These are phyloP conservation scores for Oostethus manadensis DNA, from an alignment of 2,113 vertebrate species.

Conservation along the genomic window DNA sequence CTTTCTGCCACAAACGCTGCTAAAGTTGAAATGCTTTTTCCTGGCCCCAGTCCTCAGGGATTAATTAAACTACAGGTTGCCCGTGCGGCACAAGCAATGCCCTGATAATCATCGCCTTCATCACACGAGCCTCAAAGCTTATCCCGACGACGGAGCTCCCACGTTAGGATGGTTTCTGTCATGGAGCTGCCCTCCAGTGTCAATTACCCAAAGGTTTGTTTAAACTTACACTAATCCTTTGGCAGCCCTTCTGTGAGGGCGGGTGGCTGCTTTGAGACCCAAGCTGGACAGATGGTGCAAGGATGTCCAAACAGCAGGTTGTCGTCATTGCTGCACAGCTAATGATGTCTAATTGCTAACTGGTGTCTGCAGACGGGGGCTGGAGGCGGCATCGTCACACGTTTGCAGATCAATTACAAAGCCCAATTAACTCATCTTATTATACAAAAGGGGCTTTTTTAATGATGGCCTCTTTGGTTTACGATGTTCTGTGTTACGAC, in stretches of 20 bases:
- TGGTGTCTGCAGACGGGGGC: slow-evolving; percentile 31
- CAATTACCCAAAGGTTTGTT: slow-evolving; percentile 44
- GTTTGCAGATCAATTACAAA: slow-evolving; percentile 27
- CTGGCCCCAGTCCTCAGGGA: no score
- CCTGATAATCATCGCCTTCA: no score
- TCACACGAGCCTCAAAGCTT: no score
- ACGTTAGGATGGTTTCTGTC: neutral
- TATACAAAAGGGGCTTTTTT: no score
- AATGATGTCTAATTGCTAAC: slow-evolving; percentile 60
- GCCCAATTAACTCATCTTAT: slow-evolving; percentile 11
- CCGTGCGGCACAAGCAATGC: no score
- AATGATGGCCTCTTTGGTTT: no score
- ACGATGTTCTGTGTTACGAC: no score
- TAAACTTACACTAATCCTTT: slow-evolving; percentile 42
- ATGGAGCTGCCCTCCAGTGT: neutral
- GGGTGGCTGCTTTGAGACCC: slow-evolving; percentile 47
- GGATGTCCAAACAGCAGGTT: slow-evolving; percentile 51
- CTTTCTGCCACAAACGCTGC: no score
- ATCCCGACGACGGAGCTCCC: no score
- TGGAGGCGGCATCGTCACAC: slow-evolving; percentile 24
- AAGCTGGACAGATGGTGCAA: slow-evolving; percentile 52
- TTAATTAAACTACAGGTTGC: no score
- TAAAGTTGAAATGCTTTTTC: no score
- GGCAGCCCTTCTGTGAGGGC: slow-evolving; percentile 41
- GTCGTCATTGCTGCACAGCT: slow-evolving; percentile 41